These are phyloP conservation scores for Cladorhizidae sp. DNA, from an alignment of 37 sponge, comb jelly and placozoan species.

Conservation along the genomic window DNA sequence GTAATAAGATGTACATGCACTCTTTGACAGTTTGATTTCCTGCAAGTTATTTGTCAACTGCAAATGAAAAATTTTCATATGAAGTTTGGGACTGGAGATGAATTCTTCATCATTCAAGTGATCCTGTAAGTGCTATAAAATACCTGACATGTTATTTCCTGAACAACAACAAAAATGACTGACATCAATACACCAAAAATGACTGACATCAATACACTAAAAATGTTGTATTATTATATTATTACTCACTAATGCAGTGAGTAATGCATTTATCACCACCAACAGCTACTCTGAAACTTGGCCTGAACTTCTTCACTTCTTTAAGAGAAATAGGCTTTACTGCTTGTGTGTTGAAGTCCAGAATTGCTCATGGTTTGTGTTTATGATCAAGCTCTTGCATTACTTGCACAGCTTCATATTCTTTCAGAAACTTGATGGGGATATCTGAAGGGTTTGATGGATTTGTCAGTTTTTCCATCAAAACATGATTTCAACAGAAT, in stretches of 20 bases:
- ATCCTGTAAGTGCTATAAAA: conserved; percentile 3
- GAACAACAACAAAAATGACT: conserved; percentile 4
- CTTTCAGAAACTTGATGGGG: background rate
- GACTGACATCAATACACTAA: too few species aligned
- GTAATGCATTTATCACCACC: conserved; percentile 6
- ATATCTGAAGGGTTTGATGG: background rate
- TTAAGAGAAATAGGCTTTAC: background rate
- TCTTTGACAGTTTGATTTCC: background rate
- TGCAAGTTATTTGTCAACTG: background rate
- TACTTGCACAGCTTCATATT: conserved; percentile 13
- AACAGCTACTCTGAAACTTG: background rate
- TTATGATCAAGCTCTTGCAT: background rate
- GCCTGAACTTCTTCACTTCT: background rate
- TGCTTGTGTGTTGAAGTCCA: conserved; percentile 1
- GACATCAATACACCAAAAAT: too few species aligned
- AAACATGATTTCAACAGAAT: conserved; percentile 26
- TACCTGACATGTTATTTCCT: background rate
- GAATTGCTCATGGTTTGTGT: background rate
- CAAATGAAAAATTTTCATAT: background rate
- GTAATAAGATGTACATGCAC: background rate
- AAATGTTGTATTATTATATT: too few species aligned
- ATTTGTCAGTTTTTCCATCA: conserved; percentile 9
- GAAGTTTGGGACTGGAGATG: conserved; percentile 21
- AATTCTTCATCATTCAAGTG: background rate
- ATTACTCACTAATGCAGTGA: background rate